Percentiles rank a stretch among this genome's conserved stretches.
Conservation (phyloP, 2,113 vertebrate genomes). For the Tautogolabrus adspersus region DNA sequence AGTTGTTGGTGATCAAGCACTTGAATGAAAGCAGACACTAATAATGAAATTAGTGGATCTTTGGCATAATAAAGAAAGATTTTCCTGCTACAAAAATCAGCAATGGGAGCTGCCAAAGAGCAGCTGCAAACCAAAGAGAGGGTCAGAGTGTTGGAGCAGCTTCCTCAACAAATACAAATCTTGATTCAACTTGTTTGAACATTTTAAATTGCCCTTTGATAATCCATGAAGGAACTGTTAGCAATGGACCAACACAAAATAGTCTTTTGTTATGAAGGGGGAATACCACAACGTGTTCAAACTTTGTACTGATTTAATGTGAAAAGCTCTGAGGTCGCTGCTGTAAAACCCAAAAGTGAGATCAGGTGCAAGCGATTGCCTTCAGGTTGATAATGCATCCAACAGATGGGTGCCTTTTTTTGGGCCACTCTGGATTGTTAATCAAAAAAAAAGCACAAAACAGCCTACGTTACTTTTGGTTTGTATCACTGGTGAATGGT, state of each 20-base stretch:
- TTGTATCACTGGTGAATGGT: background rate
- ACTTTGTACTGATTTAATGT: background rate
- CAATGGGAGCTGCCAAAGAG: background rate
- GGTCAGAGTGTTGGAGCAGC: background rate
- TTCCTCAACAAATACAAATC: background rate
- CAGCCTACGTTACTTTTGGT: background rate
- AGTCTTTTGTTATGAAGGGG: background rate
- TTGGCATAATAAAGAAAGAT: background rate
- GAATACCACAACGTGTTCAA: background rate
- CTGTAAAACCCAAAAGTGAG: background rate
- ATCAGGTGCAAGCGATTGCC: background rate
- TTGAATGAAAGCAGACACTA: slow-evolving; percentile 12
- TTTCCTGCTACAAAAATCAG: background rate
- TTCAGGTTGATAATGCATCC: background rate
- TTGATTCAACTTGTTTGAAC: too few species aligned
- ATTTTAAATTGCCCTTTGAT: background rate
- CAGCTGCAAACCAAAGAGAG: slow-evolving; percentile 1
- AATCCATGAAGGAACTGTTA: background rate
- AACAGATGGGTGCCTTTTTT: background rate
- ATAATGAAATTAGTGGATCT: background rate
- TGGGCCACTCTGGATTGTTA: background rate
- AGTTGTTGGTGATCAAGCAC: background rate
- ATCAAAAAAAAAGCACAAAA: background rate
- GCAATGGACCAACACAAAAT: background rate
- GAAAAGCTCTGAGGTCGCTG: background rate